Base-by-base conservation (phyloP, 2,113 vertebrate genomes). In the Neolamprologus sp. region DNA sequence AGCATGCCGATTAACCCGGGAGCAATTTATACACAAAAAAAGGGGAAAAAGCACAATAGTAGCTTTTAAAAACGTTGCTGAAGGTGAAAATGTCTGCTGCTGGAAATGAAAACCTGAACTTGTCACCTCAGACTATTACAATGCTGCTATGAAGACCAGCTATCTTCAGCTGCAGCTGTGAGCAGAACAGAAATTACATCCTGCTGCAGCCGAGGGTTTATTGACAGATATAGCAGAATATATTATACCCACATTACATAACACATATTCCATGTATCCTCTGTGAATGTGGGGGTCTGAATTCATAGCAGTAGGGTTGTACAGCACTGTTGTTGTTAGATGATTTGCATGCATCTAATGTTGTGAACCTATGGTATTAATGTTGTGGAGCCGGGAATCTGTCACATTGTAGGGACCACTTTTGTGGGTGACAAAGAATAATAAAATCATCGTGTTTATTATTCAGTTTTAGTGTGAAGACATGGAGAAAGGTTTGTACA, bases 161-260 rank as follows among this genome's bases (percentile, higher is more conserved):
- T 86, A 86, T 86, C 85, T 73, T 57, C 26, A 47, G 19, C 79
- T 86, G 85, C 85, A 81, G 85, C 85, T 86, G 78, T 68, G 79
- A 81, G 60, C 51, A 7, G 17, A 55, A 19, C 60, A 71, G 35
- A 47, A 71, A 86, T 57, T 9, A 81, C 23, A 45, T 45, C 75
- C 47, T 63, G 45, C 84, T 85, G 57, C 8, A 63, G 42, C 28
- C 2, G 7, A 21, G 31, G 17, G n/a, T 40, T 54, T 21, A 81
- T 80, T 78, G 57, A 80, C 49, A 57, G 54, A 54, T 35, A 80
- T 21, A 53, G 47, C 26, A 51, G 45, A 78, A 78, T 78, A 78
- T 51, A 78, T 78, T 78, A 51, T 26, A 78, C 13, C 7, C 71
- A 78, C 26, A 78, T 78, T 78, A 68, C 35, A 68, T 40, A 21